A percentile compares a stretch with the other conserved stretches of the same genome.
Evolutionary conservation across 1,140 invertebrate genomes (phyloP).

Genomic region (Drosophila kanapiae): DNA sequence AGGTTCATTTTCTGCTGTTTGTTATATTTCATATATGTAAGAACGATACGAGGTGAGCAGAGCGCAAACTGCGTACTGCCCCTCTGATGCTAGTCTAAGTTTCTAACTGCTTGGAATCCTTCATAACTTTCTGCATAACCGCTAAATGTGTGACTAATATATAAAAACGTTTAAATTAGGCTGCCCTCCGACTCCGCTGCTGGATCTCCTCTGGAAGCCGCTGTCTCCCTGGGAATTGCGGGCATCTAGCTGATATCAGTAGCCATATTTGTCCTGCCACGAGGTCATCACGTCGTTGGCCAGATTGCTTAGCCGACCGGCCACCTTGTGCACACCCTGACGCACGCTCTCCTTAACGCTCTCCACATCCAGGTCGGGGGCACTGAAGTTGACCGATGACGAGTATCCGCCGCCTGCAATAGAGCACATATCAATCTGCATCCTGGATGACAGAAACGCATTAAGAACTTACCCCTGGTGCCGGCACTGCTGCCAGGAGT

Average conservation of each 20-base stretch:
- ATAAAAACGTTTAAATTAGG: constrained; percentile 57
- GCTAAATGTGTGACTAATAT: constrained; percentile 59
- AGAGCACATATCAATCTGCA: too few species aligned
- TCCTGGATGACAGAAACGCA: not conserved
- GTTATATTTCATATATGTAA: constrained; percentile 40
- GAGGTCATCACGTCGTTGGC: constrained; percentile 97
- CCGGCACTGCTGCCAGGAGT: constrained; percentile 59
- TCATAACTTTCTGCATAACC: constrained; percentile 58
- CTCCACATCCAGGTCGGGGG: constrained; percentile 89
- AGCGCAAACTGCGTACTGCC: not conserved
- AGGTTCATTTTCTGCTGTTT: constrained; percentile 16
- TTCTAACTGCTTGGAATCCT: constrained; percentile 61
- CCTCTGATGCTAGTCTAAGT: constrained; percentile 38
- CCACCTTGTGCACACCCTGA: constrained; percentile 98
- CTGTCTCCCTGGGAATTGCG: not conserved
- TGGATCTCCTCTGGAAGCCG: constrained; percentile 1
- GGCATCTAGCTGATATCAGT: constrained; percentile 84
- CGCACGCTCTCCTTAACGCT: constrained; percentile 98
- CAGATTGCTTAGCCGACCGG: constrained; percentile 95
- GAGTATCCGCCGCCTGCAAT: constrained; percentile 56
- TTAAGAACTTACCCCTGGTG: constrained; percentile 37
- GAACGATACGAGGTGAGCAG: constrained; percentile 30
- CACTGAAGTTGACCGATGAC: constrained; percentile 76
- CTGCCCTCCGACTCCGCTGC: constrained; percentile 3
- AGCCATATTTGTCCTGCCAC: constrained; percentile 91